Conservation (phyloP, 2,888 invertebrate species). For the Druceiella hillmani region DNA sequence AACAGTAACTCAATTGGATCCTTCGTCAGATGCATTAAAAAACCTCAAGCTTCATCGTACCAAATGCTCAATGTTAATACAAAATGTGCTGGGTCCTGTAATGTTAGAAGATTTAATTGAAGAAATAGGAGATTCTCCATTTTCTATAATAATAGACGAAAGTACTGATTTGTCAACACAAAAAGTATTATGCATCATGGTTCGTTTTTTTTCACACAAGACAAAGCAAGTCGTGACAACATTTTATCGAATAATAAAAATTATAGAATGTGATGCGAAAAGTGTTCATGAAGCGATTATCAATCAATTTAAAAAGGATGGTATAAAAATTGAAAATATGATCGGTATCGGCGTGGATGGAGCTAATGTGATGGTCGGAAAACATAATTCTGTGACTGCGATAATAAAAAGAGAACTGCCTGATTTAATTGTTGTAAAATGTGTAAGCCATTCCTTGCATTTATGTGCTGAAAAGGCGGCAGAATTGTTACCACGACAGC, state of each 20-base stretch:
- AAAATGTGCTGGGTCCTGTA: conserved; percentile 27
- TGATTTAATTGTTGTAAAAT: conserved; percentile 15
- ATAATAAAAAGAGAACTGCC: conserved; percentile 18
- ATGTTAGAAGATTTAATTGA: conserved; percentile 26
- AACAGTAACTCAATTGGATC: too few relatives aligned
- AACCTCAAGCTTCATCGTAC: conserved; percentile 22
- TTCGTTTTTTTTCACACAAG: conserved; percentile 21
- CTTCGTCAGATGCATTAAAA: too few relatives aligned
- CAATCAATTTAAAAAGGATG: conserved; percentile 17
- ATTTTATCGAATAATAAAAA: conserved; percentile 21
- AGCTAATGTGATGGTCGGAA: conserved; percentile 24
- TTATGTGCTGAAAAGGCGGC: conserved; percentile 17
- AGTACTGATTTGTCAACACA: conserved; percentile 24
- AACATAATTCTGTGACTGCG: conserved; percentile 17
- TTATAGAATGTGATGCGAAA: conserved; percentile 17
- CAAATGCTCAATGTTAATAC: conserved; percentile 27
- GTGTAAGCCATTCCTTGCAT: conserved; percentile 18
- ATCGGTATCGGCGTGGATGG: conserved; percentile 25
- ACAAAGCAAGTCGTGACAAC: conserved; percentile 21
- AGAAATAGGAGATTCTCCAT: conserved; percentile 26
- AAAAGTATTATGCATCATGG: conserved; percentile 20
- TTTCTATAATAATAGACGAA: conserved; percentile 28
- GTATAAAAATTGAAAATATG: conserved; percentile 19
- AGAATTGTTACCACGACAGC: conserved; percentile 16
- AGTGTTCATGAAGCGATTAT: conserved; percentile 7